Evolutionary conservation across 1,140 invertebrate genomes (phyloP), one percentile per base, ranked within the genome.

Genomic region (Philopotamus ludificatus): DNA sequence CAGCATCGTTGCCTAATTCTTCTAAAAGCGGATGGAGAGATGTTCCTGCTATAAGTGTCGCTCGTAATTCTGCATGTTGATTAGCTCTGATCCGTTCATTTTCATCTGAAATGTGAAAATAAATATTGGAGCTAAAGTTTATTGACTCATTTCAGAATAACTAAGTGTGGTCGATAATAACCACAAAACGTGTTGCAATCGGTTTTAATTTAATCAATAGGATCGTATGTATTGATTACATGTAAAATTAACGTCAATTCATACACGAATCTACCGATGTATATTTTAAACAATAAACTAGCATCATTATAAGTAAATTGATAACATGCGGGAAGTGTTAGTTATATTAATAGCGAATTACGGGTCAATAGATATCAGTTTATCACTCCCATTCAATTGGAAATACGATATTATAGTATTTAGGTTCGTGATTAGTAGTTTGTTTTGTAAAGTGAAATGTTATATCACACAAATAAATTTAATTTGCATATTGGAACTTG

Each of bases 1-100:
- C 88, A 0, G 87, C 83, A 68, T 89, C 84, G 20, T 76, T 72
- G 0, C 85, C 85, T 42, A 91, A 75, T 1, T 85, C 84, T 50
- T 85, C 79, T 41, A 95, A 79, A 25, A 90, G 80, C 20, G 82
- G 83, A 68, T 82, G 83, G 0, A 90, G 83, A 20, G 83, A 78
- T 1, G 78, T 73, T 3, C 82, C 78, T 73, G 94, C 80, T 34
- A 80, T 77, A 61, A 90, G 89, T 12, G 89, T 85, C 45, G 91
- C 87, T 9, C 90, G 83, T 0, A 95, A 79, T 15, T 86, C 83
- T 10, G 84, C 81, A 76, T 93, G 90, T 25, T 85, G 83, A 18
- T 86, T 85, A 44, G 88, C 79, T 51, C 87, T 82, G 25, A 86
- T 84, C 51, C 86, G 79, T 75, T 94, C 91, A 67, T 88, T 80